Evolutionary conservation across 2,797 vertebrate species (phyloP), one percentile per base, ranked within the genome.

Genomic region (Rhincodon typus): DNA sequence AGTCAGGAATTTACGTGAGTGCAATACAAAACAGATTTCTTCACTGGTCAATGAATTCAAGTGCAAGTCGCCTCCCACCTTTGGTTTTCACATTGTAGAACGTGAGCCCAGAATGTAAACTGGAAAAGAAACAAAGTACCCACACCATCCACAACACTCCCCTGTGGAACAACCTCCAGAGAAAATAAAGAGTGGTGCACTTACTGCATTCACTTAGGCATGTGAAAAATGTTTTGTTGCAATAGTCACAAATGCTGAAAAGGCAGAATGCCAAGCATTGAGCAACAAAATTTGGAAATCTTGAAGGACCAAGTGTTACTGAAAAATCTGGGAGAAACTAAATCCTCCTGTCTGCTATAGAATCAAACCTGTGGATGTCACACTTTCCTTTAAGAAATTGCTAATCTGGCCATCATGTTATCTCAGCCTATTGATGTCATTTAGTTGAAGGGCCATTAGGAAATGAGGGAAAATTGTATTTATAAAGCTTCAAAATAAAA

Each of bases 311-410:
- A 90, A 79, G 79, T 88, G 90, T 94, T 94, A 87, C 46, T 57
- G 42, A 72, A 66, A 96, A 95, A 95, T 94, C 70, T 66, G 69
- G 72, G 67, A 72, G 50, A 94, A 94, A 74, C 42, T 96, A 95
- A 96, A 96, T 82, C 95, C 30, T 86, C 4, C 38, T 94, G 94
- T 94, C 42, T 72, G 93, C 74, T 94, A 30, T 46, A 50, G 69
- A 70, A 74, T 74, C 70, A 96, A 96, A 96, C 96, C 96, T 96
- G 96, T 96, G 67, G 67, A 96, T 97, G 96, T 95, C 97, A 96
- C 97, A 95, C 66, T 97, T 97, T 97, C 96, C 97, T 97, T 96
- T 93, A 97, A 97, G 97, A 96, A 97, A 77, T 79, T 96, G 96
- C 42, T 96, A 96, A 96, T 96, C 96, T 97, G 96, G 95, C 96